phyloP scores from a whole-genome alignment of 2,113 vertebrate genomes.

The Silurus glanis region DNA sequence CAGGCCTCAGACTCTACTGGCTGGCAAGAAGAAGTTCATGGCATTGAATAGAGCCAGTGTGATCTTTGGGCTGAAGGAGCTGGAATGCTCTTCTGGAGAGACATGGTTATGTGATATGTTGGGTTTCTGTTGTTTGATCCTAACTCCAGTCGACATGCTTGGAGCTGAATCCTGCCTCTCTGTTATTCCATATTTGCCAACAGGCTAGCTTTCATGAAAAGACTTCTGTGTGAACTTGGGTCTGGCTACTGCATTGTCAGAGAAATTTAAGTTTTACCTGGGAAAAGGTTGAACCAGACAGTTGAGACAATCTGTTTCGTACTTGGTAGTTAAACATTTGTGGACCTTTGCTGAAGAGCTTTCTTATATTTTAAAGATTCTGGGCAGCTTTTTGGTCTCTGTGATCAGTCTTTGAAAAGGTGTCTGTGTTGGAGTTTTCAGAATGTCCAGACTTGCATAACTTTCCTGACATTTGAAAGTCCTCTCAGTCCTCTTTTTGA shows the following conservation, averaged over 20 bases:
- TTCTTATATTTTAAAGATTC: constrained; percentile 25
- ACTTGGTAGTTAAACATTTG: not conserved
- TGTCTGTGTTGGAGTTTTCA: not conserved
- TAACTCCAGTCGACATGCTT: not conserved
- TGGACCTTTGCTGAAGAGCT: not conserved
- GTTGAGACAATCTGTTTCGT: not conserved
- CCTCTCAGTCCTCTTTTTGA: not conserved
- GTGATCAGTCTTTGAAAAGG: constrained; percentile 31
- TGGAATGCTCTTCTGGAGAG: not conserved
- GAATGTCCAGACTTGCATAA: constrained; percentile 13
- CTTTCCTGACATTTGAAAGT: not conserved
- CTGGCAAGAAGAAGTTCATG: not conserved
- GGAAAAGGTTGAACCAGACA: not conserved
- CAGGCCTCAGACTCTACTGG: not conserved
- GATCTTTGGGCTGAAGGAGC: not conserved
- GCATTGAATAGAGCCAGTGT: not conserved
- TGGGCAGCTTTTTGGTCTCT: constrained; percentile 1
- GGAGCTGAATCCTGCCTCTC: not conserved
- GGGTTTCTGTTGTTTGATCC: not conserved
- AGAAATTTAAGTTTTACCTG: not conserved
- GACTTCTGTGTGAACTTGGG: not conserved
- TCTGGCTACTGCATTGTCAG: not conserved
- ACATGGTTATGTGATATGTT: not conserved
- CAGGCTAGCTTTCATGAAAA: not conserved
- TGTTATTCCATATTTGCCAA: not conserved